These are phyloP conservation scores for Triplophysa tibetana DNA, from an alignment of 2,113 vertebrate species.

Conservation along the genomic window DNA sequence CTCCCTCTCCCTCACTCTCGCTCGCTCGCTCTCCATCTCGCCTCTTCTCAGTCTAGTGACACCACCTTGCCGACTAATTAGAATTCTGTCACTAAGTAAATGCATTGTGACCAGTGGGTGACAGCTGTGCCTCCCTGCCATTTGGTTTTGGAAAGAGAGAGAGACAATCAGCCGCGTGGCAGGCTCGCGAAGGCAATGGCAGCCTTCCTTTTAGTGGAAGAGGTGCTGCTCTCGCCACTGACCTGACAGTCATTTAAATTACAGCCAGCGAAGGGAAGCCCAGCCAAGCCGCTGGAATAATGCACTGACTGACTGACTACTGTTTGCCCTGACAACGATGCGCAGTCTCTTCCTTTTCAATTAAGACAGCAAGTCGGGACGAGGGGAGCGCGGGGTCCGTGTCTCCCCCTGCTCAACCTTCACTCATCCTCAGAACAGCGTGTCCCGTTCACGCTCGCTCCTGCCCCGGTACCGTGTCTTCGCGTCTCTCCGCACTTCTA, in stretches of 20 bases:
- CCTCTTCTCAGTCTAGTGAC: slow-evolving; percentile 73
- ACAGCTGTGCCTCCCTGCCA: slow-evolving; percentile 77
- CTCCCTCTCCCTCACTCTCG: slow-evolving; percentile 50
- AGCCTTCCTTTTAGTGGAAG: slow-evolving; percentile 94
- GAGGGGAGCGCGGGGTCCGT: slow-evolving; percentile 42
- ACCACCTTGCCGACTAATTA: slow-evolving; percentile 96
- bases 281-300: slow-evolving; percentile 80
- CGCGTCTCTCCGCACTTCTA: slow-evolving; percentile 23
- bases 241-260: slow-evolving; percentile 85
- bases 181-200: slow-evolving; percentile 91
- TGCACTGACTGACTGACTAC: slow-evolving; percentile 75
- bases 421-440: slow-evolving; percentile 51
- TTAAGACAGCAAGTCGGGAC: slow-evolving; percentile 54
- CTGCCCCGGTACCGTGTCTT: slow-evolving; percentile 45
- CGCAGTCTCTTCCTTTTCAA: slow-evolving; percentile 63
- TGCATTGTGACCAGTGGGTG: slow-evolving; percentile 96
- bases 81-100: slow-evolving; percentile 99
- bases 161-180: slow-evolving; percentile 92
- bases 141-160: slow-evolving; percentile 71
- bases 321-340: slow-evolving; percentile 64
- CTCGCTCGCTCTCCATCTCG: slow-evolving; percentile 56
- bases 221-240: slow-evolving; percentile 80
- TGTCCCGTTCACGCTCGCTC: slow-evolving; percentile 43
- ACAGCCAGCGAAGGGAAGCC: slow-evolving; percentile 72
- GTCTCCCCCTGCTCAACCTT: slow-evolving; percentile 53